Conservation (phyloP, 2,113 vertebrate genomes). For the Oncorhynchus clarkii region DNA sequence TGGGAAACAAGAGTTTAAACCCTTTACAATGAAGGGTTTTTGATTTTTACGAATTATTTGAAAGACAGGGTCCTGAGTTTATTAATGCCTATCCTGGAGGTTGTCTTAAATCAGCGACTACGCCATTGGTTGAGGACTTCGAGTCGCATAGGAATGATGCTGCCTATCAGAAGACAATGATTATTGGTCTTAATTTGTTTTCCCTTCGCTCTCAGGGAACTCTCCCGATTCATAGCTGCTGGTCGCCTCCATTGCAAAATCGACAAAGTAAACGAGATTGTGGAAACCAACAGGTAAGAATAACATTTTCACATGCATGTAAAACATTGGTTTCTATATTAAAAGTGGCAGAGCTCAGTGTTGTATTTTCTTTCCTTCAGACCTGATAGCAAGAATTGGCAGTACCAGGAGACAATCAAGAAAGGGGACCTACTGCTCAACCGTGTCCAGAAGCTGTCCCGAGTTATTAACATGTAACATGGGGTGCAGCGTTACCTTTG, state of each 20-base stretch:
- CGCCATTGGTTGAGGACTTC: not conserved
- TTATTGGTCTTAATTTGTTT: not conserved
- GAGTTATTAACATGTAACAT: constrained; percentile 97
- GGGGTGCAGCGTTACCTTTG: constrained; percentile 10
- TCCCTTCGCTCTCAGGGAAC: constrained; percentile 76
- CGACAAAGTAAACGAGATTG: constrained; percentile 98
- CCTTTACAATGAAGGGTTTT: too few relatives aligned
- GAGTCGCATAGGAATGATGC: not conserved
- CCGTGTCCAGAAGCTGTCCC: constrained; percentile 96
- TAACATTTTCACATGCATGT: not conserved
- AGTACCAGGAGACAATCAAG: constrained; percentile 99
- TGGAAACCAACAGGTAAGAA: constrained; percentile 96
- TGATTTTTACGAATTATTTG: too few relatives aligned
- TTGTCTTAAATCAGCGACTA: not conserved
- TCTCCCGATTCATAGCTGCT: constrained; percentile 96
- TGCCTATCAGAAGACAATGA: not conserved
- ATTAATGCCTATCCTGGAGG: too few relatives aligned
- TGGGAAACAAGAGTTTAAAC: too few relatives aligned
- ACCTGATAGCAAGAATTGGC: constrained; percentile 99
- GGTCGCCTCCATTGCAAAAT: constrained; percentile 98
- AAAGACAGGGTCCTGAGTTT: too few relatives aligned
- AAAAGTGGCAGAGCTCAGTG: constrained; percentile 10
- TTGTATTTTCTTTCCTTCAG: constrained; percentile 63
- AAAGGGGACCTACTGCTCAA: constrained; percentile 96
- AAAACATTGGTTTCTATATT: not conserved